Evolutionary conservation across 1,140 invertebrate species (phyloP).

Genomic region (Diprion similis): DNA sequence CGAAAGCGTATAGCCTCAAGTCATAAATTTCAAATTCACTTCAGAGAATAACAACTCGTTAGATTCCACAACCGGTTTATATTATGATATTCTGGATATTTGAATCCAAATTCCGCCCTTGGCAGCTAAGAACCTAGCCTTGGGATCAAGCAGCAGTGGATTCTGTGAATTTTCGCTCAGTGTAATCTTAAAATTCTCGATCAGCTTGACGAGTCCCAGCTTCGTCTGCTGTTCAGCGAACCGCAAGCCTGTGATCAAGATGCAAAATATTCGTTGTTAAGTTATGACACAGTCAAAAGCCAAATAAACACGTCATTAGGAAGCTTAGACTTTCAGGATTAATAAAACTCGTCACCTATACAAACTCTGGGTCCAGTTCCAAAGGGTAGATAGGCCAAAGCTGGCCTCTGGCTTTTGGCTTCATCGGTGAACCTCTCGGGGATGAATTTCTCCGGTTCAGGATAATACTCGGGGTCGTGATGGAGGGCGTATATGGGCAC

Average conservation of each 20-base stretch:
- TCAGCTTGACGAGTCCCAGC: background rate
- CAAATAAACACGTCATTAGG: background rate
- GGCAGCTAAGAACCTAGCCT: background rate
- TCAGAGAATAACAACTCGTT: too few species aligned
- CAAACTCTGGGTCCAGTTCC: slow-evolving; percentile 58
- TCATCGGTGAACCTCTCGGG: slow-evolving; percentile 42
- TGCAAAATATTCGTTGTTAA: background rate
- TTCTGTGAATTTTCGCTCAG: background rate
- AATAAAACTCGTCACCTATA: slow-evolving; percentile 42
- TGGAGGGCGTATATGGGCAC: slow-evolving; percentile 54
- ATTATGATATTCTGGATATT: background rate
- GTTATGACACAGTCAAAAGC: background rate
- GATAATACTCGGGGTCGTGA: slow-evolving; percentile 39
- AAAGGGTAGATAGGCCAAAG: slow-evolving; percentile 52
- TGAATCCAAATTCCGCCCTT: background rate
- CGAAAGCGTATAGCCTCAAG: too few species aligned
- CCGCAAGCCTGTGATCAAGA: background rate
- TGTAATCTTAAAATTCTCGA: background rate
- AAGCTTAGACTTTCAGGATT: too few species aligned
- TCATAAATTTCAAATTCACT: too few species aligned
- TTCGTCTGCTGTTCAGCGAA: background rate
- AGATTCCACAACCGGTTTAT: too few species aligned
- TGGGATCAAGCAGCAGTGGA: background rate
- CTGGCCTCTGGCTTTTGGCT: slow-evolving; percentile 29
- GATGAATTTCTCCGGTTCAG: slow-evolving; percentile 44